These are phyloP conservation scores for Antheraea yamamai DNA, from an alignment of 2,888 invertebrate genomes.

Conservation along the genomic window DNA sequence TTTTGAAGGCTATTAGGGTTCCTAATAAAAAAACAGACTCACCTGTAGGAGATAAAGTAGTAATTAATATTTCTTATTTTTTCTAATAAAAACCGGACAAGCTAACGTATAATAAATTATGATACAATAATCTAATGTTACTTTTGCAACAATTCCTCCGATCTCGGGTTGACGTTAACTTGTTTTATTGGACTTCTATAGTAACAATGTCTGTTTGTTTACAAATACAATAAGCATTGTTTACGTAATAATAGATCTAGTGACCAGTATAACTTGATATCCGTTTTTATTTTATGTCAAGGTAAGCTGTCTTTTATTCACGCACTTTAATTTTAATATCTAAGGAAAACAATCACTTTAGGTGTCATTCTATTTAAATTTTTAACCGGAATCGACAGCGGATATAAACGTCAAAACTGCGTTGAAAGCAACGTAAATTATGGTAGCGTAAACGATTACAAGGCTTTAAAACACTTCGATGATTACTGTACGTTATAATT, in stretches of 20 bases:
- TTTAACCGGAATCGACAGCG: too few species aligned
- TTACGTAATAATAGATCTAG: slow-evolving; percentile 17
- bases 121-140: not conserved
- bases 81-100: not conserved
- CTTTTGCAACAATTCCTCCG: not conserved
- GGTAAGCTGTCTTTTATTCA: not conserved
- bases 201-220: slow-evolving; percentile 16
- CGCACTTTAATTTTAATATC: not conserved
- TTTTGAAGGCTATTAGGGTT: too few species aligned
- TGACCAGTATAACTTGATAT: slow-evolving; percentile 18
- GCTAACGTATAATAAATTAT: not conserved
- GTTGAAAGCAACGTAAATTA: not conserved
- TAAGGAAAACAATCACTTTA: not conserved
- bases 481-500: not conserved
- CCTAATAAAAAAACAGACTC: too few species aligned
- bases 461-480: not conserved
- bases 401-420: not conserved
- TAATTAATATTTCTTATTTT: not conserved
- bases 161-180: not conserved
- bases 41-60: not conserved
- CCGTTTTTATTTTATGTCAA: slow-evolving; percentile 11
- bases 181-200: slow-evolving; percentile 6
- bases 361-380: not conserved
- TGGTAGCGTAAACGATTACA: not conserved
- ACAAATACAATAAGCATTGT: slow-evolving; percentile 15